These are phyloP conservation scores for Brachionus rotundiformis DNA, from an alignment of 1,140 invertebrate genomes.

Conservation along the genomic window DNA sequence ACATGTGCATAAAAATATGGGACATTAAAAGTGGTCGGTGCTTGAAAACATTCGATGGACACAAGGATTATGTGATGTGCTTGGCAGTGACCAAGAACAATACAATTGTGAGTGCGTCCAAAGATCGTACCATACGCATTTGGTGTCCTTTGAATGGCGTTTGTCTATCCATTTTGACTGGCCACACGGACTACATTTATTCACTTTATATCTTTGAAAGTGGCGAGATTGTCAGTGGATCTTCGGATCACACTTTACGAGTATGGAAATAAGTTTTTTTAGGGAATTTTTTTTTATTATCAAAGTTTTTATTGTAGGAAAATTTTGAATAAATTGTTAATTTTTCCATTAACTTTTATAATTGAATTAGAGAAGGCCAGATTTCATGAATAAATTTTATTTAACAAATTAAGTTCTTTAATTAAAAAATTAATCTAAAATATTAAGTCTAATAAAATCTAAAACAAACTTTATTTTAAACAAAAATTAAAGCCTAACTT, in stretches of 20 bases:
- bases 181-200: neutral
- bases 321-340: neutral
- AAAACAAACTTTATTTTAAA: no score
- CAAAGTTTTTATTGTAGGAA: neutral
- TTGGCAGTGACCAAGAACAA: neutral
- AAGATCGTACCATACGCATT: neutral
- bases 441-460: no score
- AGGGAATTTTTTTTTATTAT: neutral
- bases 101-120: neutral
- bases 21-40: conserved; percentile 95
- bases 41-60: conserved; percentile 64
- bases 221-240: conserved; percentile 12
- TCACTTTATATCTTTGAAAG: neutral
- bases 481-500: no score
- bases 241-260: neutral
- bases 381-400: no score
- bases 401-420: no score
- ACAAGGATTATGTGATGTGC: neutral
- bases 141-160: neutral
- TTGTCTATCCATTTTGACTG: neutral
- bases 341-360: no score
- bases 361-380: no score
- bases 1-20: conserved; percentile 98
- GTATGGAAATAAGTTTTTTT: conserved; percentile 32
- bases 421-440: no score